Conservation (phyloP, 2,113 vertebrate species). For the Fregetta grallaria region DNA sequence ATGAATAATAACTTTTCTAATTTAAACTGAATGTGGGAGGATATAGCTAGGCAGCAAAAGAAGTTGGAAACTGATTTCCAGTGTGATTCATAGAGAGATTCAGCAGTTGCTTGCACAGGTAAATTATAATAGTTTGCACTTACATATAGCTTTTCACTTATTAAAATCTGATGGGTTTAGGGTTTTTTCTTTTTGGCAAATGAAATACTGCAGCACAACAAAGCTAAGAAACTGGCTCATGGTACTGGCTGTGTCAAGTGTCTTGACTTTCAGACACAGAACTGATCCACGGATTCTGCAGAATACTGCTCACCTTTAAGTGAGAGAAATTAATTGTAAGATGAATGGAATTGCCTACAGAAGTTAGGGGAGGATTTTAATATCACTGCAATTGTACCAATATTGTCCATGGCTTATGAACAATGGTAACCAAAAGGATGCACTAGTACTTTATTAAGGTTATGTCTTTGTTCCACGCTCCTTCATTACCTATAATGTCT, state of each 20-base stretch:
- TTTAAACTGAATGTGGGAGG: conserved; percentile 62
- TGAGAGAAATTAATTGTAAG: neutral
- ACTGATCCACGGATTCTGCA: neutral
- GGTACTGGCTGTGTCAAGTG: neutral
- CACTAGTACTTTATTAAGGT: neutral
- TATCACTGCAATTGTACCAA: neutral
- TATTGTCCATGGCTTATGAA: neutral
- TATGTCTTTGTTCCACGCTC: neutral
- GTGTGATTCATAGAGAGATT: conserved; percentile 52
- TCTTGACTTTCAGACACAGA: neutral
- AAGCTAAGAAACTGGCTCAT: neutral
- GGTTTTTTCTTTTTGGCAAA: neutral
- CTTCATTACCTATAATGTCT: neutral
- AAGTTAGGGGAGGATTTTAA: neutral
- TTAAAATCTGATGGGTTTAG: neutral
- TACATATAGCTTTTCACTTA: neutral
- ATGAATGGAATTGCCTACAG: neutral
- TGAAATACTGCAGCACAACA: neutral
- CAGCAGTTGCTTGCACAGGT: conserved; percentile 34
- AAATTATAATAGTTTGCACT: conserved; percentile 21
- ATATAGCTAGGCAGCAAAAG: conserved; percentile 53
- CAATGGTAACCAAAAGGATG: neutral
- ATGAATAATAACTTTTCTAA: conserved; percentile 63
- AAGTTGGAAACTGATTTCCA: conserved; percentile 25
- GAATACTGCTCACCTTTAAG: neutral